Percentiles rank a stretch among this genome's conserved stretches.
Conservation (phyloP, 2,797 vertebrate genomes). For the Micromesistius poutassou region DNA sequence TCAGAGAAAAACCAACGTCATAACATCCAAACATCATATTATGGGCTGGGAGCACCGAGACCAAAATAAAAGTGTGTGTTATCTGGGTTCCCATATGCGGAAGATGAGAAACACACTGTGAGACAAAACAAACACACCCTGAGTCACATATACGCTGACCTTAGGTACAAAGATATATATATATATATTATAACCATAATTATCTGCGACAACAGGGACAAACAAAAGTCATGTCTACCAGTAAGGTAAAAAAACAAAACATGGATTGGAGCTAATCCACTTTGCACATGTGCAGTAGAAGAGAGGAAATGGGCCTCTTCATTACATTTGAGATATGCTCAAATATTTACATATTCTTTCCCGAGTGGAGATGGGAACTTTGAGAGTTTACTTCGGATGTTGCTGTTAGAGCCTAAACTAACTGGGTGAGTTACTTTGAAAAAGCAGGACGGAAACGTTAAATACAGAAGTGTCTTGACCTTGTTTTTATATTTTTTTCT, state of each 20-base stretch:
- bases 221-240: not conserved
- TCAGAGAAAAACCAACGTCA: not conserved
- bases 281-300: conserved; percentile 13
- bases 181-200: not conserved
- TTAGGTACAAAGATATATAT: not conserved
- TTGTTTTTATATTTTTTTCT: conserved; percentile 1
- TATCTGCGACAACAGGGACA: not conserved
- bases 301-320: conserved; percentile 51
- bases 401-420: conserved; percentile 17
- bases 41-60: not conserved
- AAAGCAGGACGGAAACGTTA: conserved; percentile 11
- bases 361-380: conserved; percentile 50
- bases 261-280: conserved; percentile 29
- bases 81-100: conserved; percentile 38
- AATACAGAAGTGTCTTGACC: conserved; percentile 15
- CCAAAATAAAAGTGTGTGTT: conserved; percentile 18
- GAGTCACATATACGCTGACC: not conserved
- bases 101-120: conserved; percentile 42
- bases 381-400: conserved; percentile 34
- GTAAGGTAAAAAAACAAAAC: not conserved
- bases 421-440: not conserved
- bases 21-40: not conserved
- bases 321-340: conserved; percentile 55
- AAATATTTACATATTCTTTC: conserved; percentile 76
- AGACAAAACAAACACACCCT: conserved; percentile 56